Base-by-base conservation (phyloP, 2,797 vertebrate species). In the Muscicapa comitata region DNA sequence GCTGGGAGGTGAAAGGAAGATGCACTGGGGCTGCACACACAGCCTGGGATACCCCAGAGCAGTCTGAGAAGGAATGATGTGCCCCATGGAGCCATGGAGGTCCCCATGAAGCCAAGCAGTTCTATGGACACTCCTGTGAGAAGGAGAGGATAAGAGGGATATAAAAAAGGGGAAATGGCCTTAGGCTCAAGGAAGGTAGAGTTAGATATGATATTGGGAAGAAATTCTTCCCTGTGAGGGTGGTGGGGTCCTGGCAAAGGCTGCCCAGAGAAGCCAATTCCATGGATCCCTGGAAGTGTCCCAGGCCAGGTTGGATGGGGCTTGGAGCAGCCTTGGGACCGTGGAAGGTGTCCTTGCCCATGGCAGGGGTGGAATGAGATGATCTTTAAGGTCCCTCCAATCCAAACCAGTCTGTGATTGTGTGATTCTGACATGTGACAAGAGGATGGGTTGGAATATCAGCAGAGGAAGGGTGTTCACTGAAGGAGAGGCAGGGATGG, bases 71-170 rank as follows among this genome's bases (percentile, higher is more conserved):
- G 26, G 70, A 66, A 75, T 26, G 35, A 16, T 12, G 62, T 43
- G 40, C 20, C 17, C 9, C 2, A 9, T 4, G 29, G 42, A 83
- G 37, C 23, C 0, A 0, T 45, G 45, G 45, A 45, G 9, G 66
- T 47, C 23, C 16, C 8, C 2, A 10, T 3, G 28, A 47, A 73
- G 55, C 21, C 0, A 0, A 72, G 37, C 31, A 61, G 28, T 33
- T 75, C 50, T 37, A 10, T 33, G 3, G 1, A 3, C 58, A n/a
- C 26, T 79, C 35, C n/a, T 67, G 18, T 35, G 54, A 58, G 53
- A 67, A 67, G n/a, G 26, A 63, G 42, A 48, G 35, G 25, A 20
- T 40, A 29, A 25, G 35, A 48, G 25, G 13, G 42, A 48, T 20
- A 13, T 45, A 57, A 73, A 55, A 38, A 57, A 11, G 6, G 50